phyloP scores from a whole-genome alignment of 2,888 invertebrate species.

The Trisateles emortualis region DNA sequence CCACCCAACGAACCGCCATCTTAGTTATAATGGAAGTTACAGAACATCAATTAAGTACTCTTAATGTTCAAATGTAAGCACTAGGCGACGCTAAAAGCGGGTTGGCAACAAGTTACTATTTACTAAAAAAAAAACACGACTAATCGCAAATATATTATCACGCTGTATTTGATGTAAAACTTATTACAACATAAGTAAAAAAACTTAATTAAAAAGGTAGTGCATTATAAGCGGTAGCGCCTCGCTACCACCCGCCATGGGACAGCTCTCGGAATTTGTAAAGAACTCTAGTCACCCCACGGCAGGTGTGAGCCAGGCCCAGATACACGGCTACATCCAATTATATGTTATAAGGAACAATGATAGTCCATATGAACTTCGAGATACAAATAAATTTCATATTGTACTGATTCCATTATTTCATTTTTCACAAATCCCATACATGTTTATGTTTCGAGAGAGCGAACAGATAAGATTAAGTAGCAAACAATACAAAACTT shows the following conservation, averaged over 20 bases:
- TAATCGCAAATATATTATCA: constrained; percentile 73
- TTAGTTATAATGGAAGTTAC: constrained; percentile 32
- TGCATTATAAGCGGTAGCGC: constrained; percentile 65
- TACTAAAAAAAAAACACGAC: constrained; percentile 67
- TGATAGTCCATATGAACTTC: constrained; percentile 38
- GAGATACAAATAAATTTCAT: constrained; percentile 54
- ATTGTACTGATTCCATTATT: constrained; percentile 62
- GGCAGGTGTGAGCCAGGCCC: constrained; percentile 12
- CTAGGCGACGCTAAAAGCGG: constrained; percentile 78
- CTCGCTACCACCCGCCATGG: constrained; percentile 6
- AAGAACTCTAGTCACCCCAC: constrained; percentile 2
- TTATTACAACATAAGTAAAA: constrained; percentile 77
- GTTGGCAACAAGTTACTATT: constrained; percentile 61
- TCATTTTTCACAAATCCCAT: constrained; percentile 32
- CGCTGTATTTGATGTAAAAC: constrained; percentile 81
- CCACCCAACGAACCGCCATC: constrained; percentile 4
- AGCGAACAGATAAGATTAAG: constrained; percentile 63
- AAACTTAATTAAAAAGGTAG: constrained; percentile 69
- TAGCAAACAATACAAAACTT: constrained; percentile 62
- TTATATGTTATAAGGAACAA: constrained; percentile 57
- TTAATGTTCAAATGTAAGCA: constrained; percentile 58
- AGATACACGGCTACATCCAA: constrained; percentile 50
- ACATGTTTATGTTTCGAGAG: constrained; percentile 56
- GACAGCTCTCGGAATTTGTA: constrained; percentile 16
- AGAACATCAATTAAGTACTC: constrained; percentile 40